Evolutionary conservation across 2,888 invertebrate species (phyloP), one percentile per base, ranked within the genome.

Genomic region (Dynastes hyllus): DNA sequence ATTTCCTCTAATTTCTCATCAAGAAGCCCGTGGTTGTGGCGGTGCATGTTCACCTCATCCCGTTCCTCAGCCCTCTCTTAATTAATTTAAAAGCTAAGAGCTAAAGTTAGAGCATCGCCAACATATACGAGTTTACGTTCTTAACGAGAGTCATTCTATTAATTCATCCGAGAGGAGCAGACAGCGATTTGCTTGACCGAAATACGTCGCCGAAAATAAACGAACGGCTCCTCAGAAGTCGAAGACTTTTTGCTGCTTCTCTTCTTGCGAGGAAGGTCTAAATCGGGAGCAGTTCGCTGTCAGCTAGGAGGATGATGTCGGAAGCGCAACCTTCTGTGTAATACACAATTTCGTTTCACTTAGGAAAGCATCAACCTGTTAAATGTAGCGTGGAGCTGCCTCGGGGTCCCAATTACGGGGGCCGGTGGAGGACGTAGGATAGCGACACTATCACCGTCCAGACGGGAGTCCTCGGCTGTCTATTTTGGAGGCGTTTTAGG

Each of bases 311-410:
- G 63, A 32, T 32, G 63, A 63, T 63, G 63, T 63, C 27, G 29
- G 32, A 27, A 70, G 73, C 75, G 76, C 83, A 81, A 51, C 80
- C 77, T 82, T 65, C 80, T 82, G 83, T 82, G 80, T 83, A 84
- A 84, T 84, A 83, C 80, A 82, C 83, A 84, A 84, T 85, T 85
- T 84, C 84, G 79, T 77, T 82, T 83, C 83, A 82, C 82, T 85
- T 82, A 83, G 81, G 82, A 83, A 82, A 78, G 84, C 83, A 85
- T 85, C 84, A 85, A 83, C 84, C 83, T 81, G 84, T 83, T 83
- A 84, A 85, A 85, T 85, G 84, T 84, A 83, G 80, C 85, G 83
- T 84, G 29, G 22, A 50, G 81, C 29, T 78, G 80, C 80, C 82
- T 80, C 81, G 81, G 82, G 45, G 82, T 76, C 80, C 80, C 84